Base-by-base conservation (phyloP, 2,113 vertebrate species). In the Asarcornis scutulata region DNA sequence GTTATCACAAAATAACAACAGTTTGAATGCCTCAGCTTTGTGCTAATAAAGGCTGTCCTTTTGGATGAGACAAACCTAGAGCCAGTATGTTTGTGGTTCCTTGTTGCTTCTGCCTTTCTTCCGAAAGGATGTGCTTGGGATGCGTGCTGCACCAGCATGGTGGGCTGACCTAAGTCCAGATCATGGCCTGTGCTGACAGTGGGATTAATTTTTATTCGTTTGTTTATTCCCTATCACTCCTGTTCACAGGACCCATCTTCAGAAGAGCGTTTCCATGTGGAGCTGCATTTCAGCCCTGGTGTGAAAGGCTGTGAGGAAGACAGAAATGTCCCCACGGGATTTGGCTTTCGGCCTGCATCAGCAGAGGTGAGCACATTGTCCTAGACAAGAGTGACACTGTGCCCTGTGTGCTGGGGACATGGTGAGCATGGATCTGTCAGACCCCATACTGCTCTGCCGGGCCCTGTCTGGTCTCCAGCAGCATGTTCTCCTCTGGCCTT, bases 281-380 rank as follows among this genome's bases (percentile, higher is more conserved):
- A 99, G 97, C 98, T 99, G 69, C 99, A 99, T 95, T 99, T 99
- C 97, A 99, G 99, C 89, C 99, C 99, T 0, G 99, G 99, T 0
- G 99, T 99, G 46, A 99, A 99, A 96, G 99, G 99, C 26, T 98
- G 99, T 0, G 99, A 99, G 86, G 99, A 99, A 86, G 99, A 99
- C 83, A 98, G 99, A 94, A 99, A 98, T 4, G 98, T 98, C 8
- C 99, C 99, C 2, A 97, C 98, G 2, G 99, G 99, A 32, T 99
- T 98, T 56, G 99, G 99, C 66, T 99, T 99, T 91, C 98, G 99
- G 5, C 99, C 99, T 0, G 99, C 99, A 9, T 99, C 99, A 2
- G 98, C 99, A 12, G 99, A 99, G 98, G 99, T 99, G 72, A 97
- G 97, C 75, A 3, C 1, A 8, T 14, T 36, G 74, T 26, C 34